These are phyloP conservation scores for Eristalinus aeneus DNA, from an alignment of 2,888 invertebrate species.

Conservation along the genomic window DNA sequence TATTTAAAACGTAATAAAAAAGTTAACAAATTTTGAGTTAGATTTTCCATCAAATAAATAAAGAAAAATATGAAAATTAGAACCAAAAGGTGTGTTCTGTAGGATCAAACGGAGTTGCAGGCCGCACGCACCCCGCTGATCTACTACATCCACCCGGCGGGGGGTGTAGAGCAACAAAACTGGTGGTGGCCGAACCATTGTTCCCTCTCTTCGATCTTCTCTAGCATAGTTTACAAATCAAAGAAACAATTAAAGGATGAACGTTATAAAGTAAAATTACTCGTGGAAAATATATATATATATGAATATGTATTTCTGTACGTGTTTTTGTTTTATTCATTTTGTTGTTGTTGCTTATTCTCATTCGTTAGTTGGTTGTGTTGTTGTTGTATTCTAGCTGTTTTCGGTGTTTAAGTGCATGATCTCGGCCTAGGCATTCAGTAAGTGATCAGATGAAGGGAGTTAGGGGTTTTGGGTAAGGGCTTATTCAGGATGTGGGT, in stretches of 20 bases:
- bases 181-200: conserved; percentile 41
- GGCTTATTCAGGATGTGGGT: not conserved
- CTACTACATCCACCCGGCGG: not conserved
- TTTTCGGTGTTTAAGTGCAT: conserved; percentile 51
- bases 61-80: conserved; percentile 16
- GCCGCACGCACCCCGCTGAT: not conserved
- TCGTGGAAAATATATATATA: conserved; percentile 37
- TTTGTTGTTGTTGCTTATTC: conserved; percentile 20
- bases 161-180: conserved; percentile 32
- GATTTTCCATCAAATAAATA: conserved; percentile 61
- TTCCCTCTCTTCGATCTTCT: conserved; percentile 4
- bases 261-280: conserved; percentile 36
- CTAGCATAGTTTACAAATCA: conserved; percentile 20
- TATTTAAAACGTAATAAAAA: conserved; percentile 65
- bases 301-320: conserved; percentile 6
- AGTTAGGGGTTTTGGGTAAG: not conserved
- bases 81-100: conserved; percentile 38
- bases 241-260: conserved; percentile 37
- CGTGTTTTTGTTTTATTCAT: conserved; percentile 25
- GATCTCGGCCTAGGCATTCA: conserved; percentile 51
- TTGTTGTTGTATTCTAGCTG: conserved; percentile 16
- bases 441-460: not conserved
- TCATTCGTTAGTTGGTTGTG: conserved; percentile 9
- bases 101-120: conserved; percentile 33
- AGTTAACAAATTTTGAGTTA: conserved; percentile 61